Conservation (phyloP, 92 coral and sea anemone genomes). For the Epizoanthus illoricatus region DNA sequence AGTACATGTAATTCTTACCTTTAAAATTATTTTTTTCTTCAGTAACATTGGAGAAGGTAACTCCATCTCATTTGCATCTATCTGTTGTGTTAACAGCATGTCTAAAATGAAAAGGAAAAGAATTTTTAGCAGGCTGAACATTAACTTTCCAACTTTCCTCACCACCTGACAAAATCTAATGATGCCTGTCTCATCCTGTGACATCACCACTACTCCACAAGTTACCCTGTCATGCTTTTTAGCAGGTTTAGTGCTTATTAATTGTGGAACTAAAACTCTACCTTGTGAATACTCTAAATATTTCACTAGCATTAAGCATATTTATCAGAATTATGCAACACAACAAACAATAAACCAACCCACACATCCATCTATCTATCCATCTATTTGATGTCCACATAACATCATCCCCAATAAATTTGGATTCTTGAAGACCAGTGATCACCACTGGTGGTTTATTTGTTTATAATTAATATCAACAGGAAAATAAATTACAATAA, state of each 20-base stretch:
- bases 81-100: slow-evolving; percentile 72
- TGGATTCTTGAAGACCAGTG: too few species aligned
- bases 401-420: background rate
- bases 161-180: background rate
- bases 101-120: slow-evolving; percentile 47
- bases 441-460: too few species aligned
- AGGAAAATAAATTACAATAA: too few species aligned
- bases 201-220: background rate
- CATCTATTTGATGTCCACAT: too few species aligned
- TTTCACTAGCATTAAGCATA: too few species aligned
- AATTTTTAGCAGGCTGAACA: background rate
- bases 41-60: slow-evolving; percentile 87
- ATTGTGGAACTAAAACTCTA: too few species aligned
- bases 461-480: too few species aligned
- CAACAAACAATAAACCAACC: background rate
- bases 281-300: too few species aligned
- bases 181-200: too few species aligned
- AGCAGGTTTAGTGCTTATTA: too few species aligned
- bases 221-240: too few species aligned
- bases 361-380: too few species aligned
- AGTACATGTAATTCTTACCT: slow-evolving; percentile 49
- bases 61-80: slow-evolving; percentile 69
- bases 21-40: slow-evolving; percentile 84
- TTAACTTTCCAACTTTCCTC: background rate
- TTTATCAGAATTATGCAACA: background rate